phyloP scores from a whole-genome alignment of 1,140 invertebrate species.

The Prorops nasuta region DNA sequence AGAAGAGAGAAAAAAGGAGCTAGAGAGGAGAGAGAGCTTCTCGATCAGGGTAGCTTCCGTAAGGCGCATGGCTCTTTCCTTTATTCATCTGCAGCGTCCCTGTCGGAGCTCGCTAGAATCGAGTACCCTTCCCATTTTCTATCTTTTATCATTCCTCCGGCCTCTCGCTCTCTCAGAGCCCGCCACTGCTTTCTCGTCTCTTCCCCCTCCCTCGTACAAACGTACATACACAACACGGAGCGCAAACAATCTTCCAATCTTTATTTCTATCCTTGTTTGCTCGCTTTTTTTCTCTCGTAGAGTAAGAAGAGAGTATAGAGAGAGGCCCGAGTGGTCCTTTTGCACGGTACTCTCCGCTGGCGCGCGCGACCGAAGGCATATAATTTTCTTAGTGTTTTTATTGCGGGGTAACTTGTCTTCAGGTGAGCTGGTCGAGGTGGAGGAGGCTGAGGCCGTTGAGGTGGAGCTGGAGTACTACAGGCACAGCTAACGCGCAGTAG shows the following conservation, averaged over 20 bases:
- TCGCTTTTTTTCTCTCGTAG: slow-evolving; percentile 42
- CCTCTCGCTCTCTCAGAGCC: no score
- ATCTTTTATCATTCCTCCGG: no score
- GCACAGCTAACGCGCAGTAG: slow-evolving; percentile 54
- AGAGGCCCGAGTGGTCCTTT: slow-evolving; percentile 45
- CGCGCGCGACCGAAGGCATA: slow-evolving; percentile 52
- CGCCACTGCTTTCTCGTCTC: slow-evolving; percentile 6
- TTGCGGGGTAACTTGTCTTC: slow-evolving; percentile 58
- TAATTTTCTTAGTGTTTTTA: slow-evolving; percentile 58
- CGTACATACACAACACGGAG: no score
- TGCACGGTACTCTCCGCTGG: slow-evolving; percentile 30
- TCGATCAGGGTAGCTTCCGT: no score
- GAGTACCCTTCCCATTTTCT: no score
- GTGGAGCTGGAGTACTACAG: slow-evolving; percentile 47
- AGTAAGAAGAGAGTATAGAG: no score
- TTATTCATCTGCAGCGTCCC: no score
- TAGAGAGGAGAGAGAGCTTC: no score
- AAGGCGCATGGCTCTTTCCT: no score
- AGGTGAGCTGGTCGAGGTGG: slow-evolving; percentile 51
- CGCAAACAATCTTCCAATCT: no score
- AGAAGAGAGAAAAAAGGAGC: no score
- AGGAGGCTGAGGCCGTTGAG: slow-evolving; percentile 37
- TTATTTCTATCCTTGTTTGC: slow-evolving; percentile 9
- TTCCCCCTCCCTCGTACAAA: slow-evolving; percentile 7
- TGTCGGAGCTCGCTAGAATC: no score